A percentile compares a stretch with the other conserved stretches of the same genome.
These are phyloP conservation scores for Parnassius mnemosyne DNA, from an alignment of 2,888 invertebrate genomes.

Conservation along the genomic window DNA sequence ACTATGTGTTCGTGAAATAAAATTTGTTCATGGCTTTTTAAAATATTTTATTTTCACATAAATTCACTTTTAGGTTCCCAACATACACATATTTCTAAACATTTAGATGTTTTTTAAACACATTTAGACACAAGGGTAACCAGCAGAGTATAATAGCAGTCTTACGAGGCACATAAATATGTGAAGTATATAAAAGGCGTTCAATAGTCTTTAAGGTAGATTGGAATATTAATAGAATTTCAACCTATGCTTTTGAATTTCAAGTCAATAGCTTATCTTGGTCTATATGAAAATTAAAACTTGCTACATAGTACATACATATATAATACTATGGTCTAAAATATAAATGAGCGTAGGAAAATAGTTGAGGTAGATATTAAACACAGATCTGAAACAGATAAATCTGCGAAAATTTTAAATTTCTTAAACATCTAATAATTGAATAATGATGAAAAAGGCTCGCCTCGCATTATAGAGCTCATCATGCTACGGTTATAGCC, in stretches of 20 bases:
- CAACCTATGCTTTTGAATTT: slow-evolving; percentile 5
- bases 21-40: slow-evolving; percentile 2
- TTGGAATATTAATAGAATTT: neutral
- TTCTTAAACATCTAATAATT: slow-evolving; percentile 12
- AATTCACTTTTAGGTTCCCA: neutral
- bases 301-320: neutral
- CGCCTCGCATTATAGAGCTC: slow-evolving; percentile 7
- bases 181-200: slow-evolving; percentile 11
- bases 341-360: slow-evolving; percentile 11
- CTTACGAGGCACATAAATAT: slow-evolving; percentile 17
- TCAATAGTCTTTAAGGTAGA: slow-evolving; percentile 5
- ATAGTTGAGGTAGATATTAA: slow-evolving; percentile 24
- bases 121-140: slow-evolving; percentile 9
- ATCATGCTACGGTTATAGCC: neutral
- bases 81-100: slow-evolving; percentile 15
- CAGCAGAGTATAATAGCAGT: slow-evolving; percentile 22
- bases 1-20: slow-evolving; percentile 7
- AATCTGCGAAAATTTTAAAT: slow-evolving; percentile 9
- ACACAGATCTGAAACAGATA: slow-evolving; percentile 6
- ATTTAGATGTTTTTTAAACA: slow-evolving; percentile 11
- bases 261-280: slow-evolving; percentile 1
- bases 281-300: slow-evolving; percentile 4
- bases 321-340: neutral
- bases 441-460: neutral
- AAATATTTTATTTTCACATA: slow-evolving; percentile 10